Conservation (phyloP, 2,888 invertebrate species). For the Bhutanitis thaidina region DNA sequence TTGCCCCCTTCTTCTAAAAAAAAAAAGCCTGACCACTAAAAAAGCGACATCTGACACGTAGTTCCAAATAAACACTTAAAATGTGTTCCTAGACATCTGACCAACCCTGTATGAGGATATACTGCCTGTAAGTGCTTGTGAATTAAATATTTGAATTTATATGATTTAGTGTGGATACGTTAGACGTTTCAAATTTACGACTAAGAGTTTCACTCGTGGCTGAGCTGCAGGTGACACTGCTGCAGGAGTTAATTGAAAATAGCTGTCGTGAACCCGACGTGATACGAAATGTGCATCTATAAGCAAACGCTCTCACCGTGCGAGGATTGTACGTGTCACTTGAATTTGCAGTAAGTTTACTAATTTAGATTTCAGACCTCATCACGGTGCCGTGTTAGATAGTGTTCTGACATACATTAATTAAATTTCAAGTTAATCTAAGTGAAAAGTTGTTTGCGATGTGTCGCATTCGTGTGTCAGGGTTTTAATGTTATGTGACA, state of each 20-base stretch:
- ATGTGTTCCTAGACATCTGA: too few relatives aligned
- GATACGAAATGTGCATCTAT: conserved; percentile 22
- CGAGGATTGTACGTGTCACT: conserved; percentile 3
- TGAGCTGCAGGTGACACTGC: conserved; percentile 16
- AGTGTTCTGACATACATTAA: conserved; percentile 15
- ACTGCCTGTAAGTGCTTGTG: too few relatives aligned
- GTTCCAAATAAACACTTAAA: too few relatives aligned
- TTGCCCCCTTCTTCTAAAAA: too few relatives aligned
- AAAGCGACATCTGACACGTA: too few relatives aligned
- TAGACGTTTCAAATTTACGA: not conserved
- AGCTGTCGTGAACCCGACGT: conserved; percentile 32
- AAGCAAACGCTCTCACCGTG: not conserved
- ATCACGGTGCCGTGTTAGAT: conserved; percentile 1
- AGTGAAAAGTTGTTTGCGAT: conserved; percentile 12
- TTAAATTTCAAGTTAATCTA: conserved; percentile 18
- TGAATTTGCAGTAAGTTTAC: conserved; percentile 15
- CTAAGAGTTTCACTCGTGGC: not conserved
- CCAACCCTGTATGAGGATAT: too few relatives aligned
- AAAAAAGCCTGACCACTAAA: too few relatives aligned
- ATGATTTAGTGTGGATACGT: not conserved
- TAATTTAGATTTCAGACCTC: conserved; percentile 17
- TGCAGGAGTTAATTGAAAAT: conserved; percentile 36
- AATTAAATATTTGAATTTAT: too few relatives aligned
- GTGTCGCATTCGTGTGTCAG: not conserved
- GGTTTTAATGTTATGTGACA: not conserved